A percentile compares a stretch with the other conserved stretches of the same genome.
These are phyloP conservation scores for Ophion obscuratus DNA, from an alignment of 2,888 invertebrate genomes.

Conservation along the genomic window DNA sequence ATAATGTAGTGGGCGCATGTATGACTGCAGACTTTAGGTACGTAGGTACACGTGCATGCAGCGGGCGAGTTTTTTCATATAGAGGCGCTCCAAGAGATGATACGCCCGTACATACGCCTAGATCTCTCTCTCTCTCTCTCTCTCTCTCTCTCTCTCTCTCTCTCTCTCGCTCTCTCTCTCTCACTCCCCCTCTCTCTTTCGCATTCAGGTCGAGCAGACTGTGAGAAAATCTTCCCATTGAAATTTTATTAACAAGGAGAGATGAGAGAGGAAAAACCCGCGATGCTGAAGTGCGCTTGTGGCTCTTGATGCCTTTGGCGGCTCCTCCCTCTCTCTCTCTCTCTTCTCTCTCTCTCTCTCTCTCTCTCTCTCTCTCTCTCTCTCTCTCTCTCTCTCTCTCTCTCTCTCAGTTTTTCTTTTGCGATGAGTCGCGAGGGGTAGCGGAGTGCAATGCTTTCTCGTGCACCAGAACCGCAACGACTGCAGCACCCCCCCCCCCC, in stretches of 20 bases:
- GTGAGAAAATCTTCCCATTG: conserved; percentile 83
- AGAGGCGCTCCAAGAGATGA: conserved; percentile 56
- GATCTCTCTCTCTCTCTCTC: conserved; percentile 4
- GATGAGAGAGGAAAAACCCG: conserved; percentile 77
- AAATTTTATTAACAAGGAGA: conserved; percentile 78
- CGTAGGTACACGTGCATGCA: conserved; percentile 51
- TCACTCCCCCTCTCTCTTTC: not conserved
- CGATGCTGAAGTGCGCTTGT: conserved; percentile 63
- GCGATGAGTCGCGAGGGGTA: conserved; percentile 22
- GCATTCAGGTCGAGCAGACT: conserved; percentile 71
- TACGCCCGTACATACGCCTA: conserved; percentile 35
- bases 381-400: not conserved
- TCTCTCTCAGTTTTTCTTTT: conserved; percentile 24
- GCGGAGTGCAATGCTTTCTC: conserved; percentile 30
- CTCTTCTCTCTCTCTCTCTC: too few relatives aligned
- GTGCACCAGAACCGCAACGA: conserved; percentile 46
- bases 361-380: too few relatives aligned
- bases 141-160: conserved; percentile 18
- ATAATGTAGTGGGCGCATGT: not conserved
- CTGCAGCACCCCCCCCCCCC: not conserved
- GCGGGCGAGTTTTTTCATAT: conserved; percentile 57
- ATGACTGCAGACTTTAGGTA: not conserved
- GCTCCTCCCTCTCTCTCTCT: conserved; percentile 56
- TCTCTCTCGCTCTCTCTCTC: conserved; percentile 1
- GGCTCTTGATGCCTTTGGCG: conserved; percentile 73